Conservation (phyloP, 2,113 vertebrate genomes). For the Hyperoodon ampullatus region DNA sequence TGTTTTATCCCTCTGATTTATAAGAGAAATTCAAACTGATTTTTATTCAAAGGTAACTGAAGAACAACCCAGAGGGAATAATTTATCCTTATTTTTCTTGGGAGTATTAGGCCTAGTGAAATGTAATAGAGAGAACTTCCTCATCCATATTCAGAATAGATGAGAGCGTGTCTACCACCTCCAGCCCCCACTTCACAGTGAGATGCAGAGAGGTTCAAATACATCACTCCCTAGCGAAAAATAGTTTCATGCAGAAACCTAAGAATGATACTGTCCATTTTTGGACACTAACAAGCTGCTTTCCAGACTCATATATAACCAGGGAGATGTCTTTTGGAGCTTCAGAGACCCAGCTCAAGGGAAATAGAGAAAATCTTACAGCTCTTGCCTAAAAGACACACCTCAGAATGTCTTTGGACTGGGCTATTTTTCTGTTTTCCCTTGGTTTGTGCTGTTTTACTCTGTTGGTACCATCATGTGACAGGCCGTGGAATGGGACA, state of each 20-base stretch:
- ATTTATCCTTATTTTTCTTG: background rate
- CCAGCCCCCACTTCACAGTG: background rate
- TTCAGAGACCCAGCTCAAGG: background rate
- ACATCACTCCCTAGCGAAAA: background rate
- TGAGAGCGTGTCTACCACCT: background rate
- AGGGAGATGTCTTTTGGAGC: background rate
- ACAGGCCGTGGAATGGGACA: background rate
- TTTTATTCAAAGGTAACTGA: constrained; percentile 41
- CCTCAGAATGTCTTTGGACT: background rate
- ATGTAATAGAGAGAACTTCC: background rate
- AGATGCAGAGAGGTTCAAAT: background rate
- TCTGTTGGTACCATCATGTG: background rate
- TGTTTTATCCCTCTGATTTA: background rate
- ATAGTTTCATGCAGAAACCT: background rate
- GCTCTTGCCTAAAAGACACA: background rate
- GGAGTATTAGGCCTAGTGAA: background rate
- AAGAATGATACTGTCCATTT: background rate
- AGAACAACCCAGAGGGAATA: background rate
- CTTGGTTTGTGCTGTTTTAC: background rate
- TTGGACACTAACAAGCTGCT: background rate
- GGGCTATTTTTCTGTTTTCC: background rate
- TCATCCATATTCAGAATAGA: background rate
- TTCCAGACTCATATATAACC: background rate
- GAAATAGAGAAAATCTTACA: background rate
- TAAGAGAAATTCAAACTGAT: constrained; percentile 34